Base-by-base conservation (phyloP, 2,113 vertebrate species). In the Anhinga anhinga region DNA sequence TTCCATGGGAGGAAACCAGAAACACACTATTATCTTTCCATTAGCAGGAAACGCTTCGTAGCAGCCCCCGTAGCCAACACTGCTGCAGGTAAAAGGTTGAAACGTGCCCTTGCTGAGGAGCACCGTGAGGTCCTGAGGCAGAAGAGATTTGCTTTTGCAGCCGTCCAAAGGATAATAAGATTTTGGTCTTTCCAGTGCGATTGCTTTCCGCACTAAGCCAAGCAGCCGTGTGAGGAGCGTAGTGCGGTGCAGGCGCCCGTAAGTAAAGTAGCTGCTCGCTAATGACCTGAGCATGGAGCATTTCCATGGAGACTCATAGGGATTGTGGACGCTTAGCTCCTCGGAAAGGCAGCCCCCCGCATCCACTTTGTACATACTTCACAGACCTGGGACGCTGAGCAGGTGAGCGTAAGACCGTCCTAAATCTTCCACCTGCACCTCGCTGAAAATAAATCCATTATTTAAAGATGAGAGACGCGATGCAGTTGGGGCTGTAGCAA, bases 381-480 rank as follows among this genome's bases (percentile, higher is more conserved):
- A 50, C 53, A 76, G 80, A 18, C 42, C 30, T 42, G 62, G 56
- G 49, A 52, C 0, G 0, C 27, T 9, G 8, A 67, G 62, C 63
- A 81, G 63, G 63, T 92, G 80, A 95, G 63, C 4, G 0, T 52
- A 47, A 65, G 44, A 59, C 58, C 7, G 2, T 49, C 83, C 38
- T 65, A 42, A 66, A n/a, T 15, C 63, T 90, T 21, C 78, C 62
- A 56, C 47, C 52, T 14, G 18, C 2, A 0, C 59, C 71, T 66
- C 0, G 0, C 59, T 62, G 45, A 50, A 62, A 94, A 55, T 20
- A 29, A 76, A 50, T 26, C 10, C 4, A 0, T 53, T 56, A 4
- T 22, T 90, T 77, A 63, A n/a, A 79, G 59, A 45, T 5, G 49
- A 61, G 29, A 16, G 29, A 3, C 0, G 2, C 1, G 0, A 23